These are phyloP conservation scores for Climacteris rufus DNA, from an alignment of 2,113 vertebrate genomes.

Conservation along the genomic window DNA sequence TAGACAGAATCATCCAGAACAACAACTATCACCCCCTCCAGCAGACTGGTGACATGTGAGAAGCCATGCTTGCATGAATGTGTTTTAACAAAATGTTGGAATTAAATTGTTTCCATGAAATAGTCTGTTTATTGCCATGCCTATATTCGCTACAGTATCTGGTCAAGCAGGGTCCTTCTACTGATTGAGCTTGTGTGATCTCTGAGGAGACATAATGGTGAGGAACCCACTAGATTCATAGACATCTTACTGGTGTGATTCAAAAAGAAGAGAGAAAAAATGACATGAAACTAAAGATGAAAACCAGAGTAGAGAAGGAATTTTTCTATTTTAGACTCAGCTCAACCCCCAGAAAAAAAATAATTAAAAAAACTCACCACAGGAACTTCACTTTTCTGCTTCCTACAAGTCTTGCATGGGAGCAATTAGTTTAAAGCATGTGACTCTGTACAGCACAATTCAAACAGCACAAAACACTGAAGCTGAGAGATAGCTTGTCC, in stretches of 20 bases:
- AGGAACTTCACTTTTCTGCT: neutral
- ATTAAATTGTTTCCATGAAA: neutral
- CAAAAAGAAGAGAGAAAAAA: neutral
- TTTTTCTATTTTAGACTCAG: slow-evolving; percentile 1
- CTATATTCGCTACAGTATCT: neutral
- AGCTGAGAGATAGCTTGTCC: neutral
- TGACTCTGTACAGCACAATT: neutral
- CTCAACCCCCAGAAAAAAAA: neutral
- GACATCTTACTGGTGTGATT: neutral
- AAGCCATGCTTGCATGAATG: neutral
- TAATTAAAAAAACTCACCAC: neutral
- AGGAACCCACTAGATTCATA: neutral
- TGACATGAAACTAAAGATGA: neutral
- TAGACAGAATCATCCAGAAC: neutral
- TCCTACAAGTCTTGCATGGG: neutral
- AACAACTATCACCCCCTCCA: neutral
- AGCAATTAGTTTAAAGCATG: neutral
- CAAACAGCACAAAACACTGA: neutral
- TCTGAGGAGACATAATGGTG: neutral
- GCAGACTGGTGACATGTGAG: neutral
- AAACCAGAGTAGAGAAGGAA: neutral
- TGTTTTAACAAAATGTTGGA: neutral
- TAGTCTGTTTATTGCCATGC: neutral
- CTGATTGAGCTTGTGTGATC: neutral
- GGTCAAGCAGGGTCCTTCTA: neutral